Evolutionary conservation across 2,113 vertebrate species (phyloP), one percentile per base, ranked within the genome.

Genomic region (Macheiramphus alcinus): DNA sequence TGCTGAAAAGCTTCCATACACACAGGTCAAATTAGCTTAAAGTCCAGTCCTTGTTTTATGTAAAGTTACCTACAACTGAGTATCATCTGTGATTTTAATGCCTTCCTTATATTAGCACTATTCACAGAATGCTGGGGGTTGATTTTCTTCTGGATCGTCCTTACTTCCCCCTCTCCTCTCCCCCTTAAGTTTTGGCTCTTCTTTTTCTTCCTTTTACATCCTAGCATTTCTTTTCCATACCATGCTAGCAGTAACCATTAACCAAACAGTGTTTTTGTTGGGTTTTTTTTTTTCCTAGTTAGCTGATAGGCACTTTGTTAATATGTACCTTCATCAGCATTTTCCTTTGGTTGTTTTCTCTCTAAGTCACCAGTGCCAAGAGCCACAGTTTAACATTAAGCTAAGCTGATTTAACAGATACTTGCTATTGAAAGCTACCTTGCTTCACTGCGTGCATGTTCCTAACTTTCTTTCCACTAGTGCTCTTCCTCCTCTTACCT

Each of bases 381-480:
- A 91, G 19, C 38, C 53, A 31, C 25, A 73, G 75, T 95, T 94
- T 59, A 86, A 67, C 47, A 78, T 91, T 92, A 86, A 88, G 16
- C 50, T 53, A 50, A 79, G 25, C 47, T 78, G 20, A 50, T 86
- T 70, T 73, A 91, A 76, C 23, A 62, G 29, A 26, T 80, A 32
- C 21, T 21, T 81, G 38, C 29, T 74, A 9, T 59, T 74, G 55
- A 80, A 92, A 86, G n/a, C 34, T 72, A 55, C 61, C 27, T 84
- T 79, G n/a, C 29, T 86, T 94, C 63, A 18, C 67, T 70, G 16
- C 5, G 1, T 32, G 11, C 4, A 2, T 3, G 7, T 71, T 89
- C 55, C 76, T 13, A 78, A 27, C 31, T 72, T 80, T 3, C 1
- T 56, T 67, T 88, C 50, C 10, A 47, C 16, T 23, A 59, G 26